These are phyloP conservation scores for Pseudomyrmex pallidus DNA, from an alignment of 1,140 invertebrate species.

Conservation along the genomic window DNA sequence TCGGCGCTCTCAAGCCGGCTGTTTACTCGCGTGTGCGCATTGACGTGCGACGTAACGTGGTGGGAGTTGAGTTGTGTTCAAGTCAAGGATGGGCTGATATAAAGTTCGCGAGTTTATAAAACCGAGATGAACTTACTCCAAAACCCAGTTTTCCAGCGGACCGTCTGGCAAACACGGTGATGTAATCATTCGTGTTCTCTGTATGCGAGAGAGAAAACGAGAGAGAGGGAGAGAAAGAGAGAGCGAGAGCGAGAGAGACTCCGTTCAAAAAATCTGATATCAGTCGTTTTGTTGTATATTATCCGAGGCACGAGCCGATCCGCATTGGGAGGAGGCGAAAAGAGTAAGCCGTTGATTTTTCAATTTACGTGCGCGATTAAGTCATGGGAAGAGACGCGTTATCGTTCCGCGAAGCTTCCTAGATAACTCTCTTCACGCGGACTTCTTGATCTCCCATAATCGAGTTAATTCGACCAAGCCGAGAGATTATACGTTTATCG, in stretches of 20 bases:
- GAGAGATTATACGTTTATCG: background rate
- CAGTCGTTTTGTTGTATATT: too few relatives aligned
- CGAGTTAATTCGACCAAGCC: conserved; percentile 23
- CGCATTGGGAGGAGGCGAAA: background rate
- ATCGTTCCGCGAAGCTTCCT: background rate
- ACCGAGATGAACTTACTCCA: conserved; percentile 61
- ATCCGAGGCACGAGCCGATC: too few relatives aligned
- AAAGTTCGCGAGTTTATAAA: conserved; percentile 67
- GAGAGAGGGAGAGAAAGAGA: too few relatives aligned
- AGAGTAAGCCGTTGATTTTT: background rate
- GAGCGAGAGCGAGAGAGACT: too few relatives aligned
- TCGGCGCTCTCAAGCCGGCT: background rate
- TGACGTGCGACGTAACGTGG: conserved; percentile 59
- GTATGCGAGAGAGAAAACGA: too few relatives aligned
- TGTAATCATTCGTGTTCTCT: too few relatives aligned
- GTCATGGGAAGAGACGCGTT: background rate
- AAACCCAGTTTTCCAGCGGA: conserved; percentile 65
- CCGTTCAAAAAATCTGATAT: too few relatives aligned
- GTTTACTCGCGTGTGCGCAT: conserved; percentile 16
- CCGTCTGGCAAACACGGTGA: background rate
- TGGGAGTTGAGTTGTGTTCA: conserved; percentile 65
- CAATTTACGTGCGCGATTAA: conserved; percentile 5
- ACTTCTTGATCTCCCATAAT: background rate
- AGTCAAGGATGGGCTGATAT: conserved; percentile 70
- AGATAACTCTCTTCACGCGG: conserved; percentile 30